A percentile compares a stretch with the other conserved stretches of the same genome.
phyloP scores from a whole-genome alignment of 2,888 invertebrate genomes.

The Neoscelio sp. region DNA sequence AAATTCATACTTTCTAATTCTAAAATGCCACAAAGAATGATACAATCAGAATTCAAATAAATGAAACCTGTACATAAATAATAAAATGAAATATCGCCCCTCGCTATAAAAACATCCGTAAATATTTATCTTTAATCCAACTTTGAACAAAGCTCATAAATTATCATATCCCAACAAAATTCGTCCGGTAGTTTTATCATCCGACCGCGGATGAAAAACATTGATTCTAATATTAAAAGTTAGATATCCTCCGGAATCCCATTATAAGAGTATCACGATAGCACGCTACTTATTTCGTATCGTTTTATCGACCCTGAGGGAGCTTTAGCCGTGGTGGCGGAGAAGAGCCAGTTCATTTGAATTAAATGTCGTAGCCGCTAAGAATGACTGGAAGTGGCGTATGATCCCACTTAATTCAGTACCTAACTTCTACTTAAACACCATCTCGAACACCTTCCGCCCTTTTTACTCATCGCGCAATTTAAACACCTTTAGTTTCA shows the following conservation, averaged over 20 bases:
- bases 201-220: conserved; percentile 44
- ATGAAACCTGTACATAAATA: no score
- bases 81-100: conserved; percentile 28
- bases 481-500: conserved; percentile 31
- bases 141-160: conserved; percentile 38
- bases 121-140: conserved; percentile 62
- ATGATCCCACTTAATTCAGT: conserved; percentile 61
- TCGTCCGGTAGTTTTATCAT: conserved; percentile 37
- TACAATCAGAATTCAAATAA: no score
- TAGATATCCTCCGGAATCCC: conserved; percentile 40
- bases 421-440: conserved; percentile 38
- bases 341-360: conserved; percentile 54
- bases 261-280: conserved; percentile 51
- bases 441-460: conserved; percentile 6
- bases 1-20: no score
- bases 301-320: conserved; percentile 58
- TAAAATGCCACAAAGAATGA: no score
- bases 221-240: conserved; percentile 60
- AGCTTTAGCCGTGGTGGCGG: conserved; percentile 27
- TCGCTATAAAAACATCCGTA: neutral
- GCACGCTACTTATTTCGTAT: conserved; percentile 56
- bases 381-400: conserved; percentile 60
- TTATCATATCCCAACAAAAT: conserved; percentile 54
- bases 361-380: conserved; percentile 57
- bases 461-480: conserved; percentile 9